phyloP scores from a whole-genome alignment of 2,888 invertebrate genomes.

The Parelbella ahira region DNA sequence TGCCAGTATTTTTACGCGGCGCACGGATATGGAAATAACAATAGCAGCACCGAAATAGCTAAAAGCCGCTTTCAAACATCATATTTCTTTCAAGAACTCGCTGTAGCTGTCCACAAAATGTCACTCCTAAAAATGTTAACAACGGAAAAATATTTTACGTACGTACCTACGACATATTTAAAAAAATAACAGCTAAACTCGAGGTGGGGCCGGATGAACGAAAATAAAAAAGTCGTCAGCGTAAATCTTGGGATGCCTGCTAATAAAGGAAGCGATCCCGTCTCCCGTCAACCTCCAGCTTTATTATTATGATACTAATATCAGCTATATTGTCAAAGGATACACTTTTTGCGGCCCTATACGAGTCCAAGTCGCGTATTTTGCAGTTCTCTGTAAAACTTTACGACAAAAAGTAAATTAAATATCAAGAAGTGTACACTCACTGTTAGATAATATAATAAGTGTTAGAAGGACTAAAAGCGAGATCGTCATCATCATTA shows the following conservation, averaged over 20 bases:
- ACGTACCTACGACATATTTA: conserved; percentile 27
- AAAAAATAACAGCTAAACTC: conserved; percentile 39
- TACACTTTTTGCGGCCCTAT: conserved; percentile 28
- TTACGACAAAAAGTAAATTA: too few relatives aligned
- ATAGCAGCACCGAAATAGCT: conserved; percentile 8
- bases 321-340: conserved; percentile 38
- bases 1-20: too few relatives aligned
- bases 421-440: too few relatives aligned
- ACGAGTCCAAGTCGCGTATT: too few relatives aligned
- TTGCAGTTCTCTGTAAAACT: too few relatives aligned
- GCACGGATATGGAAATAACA: too few relatives aligned
- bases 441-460: too few relatives aligned
- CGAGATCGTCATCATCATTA: too few relatives aligned
- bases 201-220: conserved; percentile 44
- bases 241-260: conserved; percentile 59
- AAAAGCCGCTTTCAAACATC: conserved; percentile 18
- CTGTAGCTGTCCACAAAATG: conserved; percentile 10
- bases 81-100: conserved; percentile 23
- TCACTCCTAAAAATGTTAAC: conserved; percentile 29
- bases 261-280: conserved; percentile 69
- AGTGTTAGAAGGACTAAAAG: too few relatives aligned
- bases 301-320: conserved; percentile 70
- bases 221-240: conserved; percentile 72
- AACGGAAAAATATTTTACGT: conserved; percentile 30
- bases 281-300: conserved; percentile 49